phyloP scores from a whole-genome alignment of 2,113 vertebrate genomes.

The Scartelaos histophorus region DNA sequence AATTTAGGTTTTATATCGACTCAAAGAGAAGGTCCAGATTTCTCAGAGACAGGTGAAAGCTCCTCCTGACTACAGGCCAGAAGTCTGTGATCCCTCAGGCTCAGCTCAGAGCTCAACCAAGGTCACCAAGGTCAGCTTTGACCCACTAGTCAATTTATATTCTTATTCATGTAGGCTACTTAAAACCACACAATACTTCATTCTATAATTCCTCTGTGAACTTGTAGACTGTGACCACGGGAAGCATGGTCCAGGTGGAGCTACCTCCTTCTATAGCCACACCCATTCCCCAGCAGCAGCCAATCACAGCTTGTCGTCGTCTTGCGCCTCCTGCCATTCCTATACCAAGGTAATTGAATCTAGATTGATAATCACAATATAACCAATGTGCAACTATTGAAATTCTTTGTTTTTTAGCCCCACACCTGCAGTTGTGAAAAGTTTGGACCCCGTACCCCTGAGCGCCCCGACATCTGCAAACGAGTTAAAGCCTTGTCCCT shows the following conservation, averaged over 20 bases:
- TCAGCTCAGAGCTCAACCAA: slow-evolving; percentile 60
- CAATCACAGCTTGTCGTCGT: slow-evolving; percentile 54
- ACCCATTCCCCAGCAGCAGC: slow-evolving; percentile 57
- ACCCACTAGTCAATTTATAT: neutral
- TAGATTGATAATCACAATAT: neutral
- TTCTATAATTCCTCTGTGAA: neutral
- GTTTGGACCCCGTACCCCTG: slow-evolving; percentile 31
- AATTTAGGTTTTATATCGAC: slow-evolving; percentile 87
- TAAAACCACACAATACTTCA: neutral
- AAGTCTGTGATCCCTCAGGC: slow-evolving; percentile 72
- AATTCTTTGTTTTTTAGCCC: slow-evolving; percentile 20
- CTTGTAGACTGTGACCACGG: slow-evolving; percentile 48
- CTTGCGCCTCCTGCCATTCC: slow-evolving; percentile 38
- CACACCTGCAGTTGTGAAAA: slow-evolving; percentile 16
- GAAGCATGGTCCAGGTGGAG: slow-evolving; percentile 90
- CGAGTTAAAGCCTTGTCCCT: slow-evolving; percentile 85
- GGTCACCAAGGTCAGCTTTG: slow-evolving; percentile 58
- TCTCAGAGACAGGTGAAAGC: slow-evolving; percentile 87
- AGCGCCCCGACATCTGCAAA: slow-evolving; percentile 20
- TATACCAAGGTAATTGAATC: slow-evolving; percentile 42
- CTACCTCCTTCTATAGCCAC: slow-evolving; percentile 77
- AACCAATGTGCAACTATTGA: neutral
- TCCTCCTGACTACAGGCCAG: slow-evolving; percentile 82
- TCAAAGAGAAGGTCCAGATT: slow-evolving; percentile 89
- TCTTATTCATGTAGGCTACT: neutral